A percentile compares a stretch with the other conserved stretches of the same genome.
phyloP scores from a whole-genome alignment of 2,888 invertebrate species.

The Selenia dentaria region DNA sequence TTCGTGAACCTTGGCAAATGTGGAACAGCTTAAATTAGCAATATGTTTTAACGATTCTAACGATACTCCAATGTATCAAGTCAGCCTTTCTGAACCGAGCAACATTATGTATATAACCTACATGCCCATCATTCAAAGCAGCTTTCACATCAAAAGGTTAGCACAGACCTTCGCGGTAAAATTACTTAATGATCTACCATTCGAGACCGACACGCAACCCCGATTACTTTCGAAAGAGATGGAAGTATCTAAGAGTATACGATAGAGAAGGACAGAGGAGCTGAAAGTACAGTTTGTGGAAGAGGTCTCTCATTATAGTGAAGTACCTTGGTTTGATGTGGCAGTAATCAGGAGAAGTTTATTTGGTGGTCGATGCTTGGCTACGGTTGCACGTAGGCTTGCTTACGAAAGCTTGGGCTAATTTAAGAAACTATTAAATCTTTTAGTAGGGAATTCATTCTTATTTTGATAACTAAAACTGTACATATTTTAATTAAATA shows the following conservation, averaged over 20 bases:
- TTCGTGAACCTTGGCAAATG: too few relatives aligned
- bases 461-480: too few relatives aligned
- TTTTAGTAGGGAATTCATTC: background rate
- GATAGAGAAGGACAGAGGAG: constrained; percentile 9
- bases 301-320: constrained; percentile 29
- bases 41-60: too few relatives aligned
- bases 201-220: constrained; percentile 40
- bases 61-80: too few relatives aligned
- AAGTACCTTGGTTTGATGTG: constrained; percentile 32
- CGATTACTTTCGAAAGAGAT: constrained; percentile 32
- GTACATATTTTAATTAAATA: too few relatives aligned
- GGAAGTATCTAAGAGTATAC: background rate
- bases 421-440: constrained; percentile 1
- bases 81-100: too few relatives aligned
- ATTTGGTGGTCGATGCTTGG: constrained; percentile 15
- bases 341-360: constrained; percentile 26
- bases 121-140: constrained; percentile 23
- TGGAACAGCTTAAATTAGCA: too few relatives aligned
- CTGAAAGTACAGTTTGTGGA: constrained; percentile 12
- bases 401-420: constrained; percentile 1
- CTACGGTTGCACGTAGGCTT: constrained; percentile 12
- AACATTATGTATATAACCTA: constrained; percentile 22
- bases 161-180: constrained; percentile 43
- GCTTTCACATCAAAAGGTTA: constrained; percentile 30
- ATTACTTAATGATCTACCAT: constrained; percentile 52